phyloP scores from a whole-genome alignment of 2,888 invertebrate species.

The Marronus borbonicus region DNA sequence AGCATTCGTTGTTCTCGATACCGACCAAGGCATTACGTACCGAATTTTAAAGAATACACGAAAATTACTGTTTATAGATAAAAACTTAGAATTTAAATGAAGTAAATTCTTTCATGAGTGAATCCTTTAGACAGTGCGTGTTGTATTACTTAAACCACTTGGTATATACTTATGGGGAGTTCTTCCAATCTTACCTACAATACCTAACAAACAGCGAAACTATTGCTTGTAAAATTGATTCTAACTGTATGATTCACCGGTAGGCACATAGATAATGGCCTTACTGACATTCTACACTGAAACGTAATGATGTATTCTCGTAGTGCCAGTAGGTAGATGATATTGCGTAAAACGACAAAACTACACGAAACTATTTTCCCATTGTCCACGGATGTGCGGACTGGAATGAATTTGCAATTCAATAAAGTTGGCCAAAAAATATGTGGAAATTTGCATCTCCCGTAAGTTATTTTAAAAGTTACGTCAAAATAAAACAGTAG shows the following conservation, averaged over 20 bases:
- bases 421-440: slow-evolving; percentile 26
- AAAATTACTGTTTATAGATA: too few relatives aligned
- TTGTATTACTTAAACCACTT: too few relatives aligned
- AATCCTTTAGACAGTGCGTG: too few relatives aligned
- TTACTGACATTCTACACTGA: slow-evolving; percentile 24
- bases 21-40: too few relatives aligned
- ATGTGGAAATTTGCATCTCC: slow-evolving; percentile 15
- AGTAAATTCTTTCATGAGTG: too few relatives aligned
- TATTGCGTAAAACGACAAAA: slow-evolving; percentile 40
- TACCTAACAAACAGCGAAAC: neutral
- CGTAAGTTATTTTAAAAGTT: slow-evolving; percentile 17
- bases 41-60: too few relatives aligned
- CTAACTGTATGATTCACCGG: slow-evolving; percentile 43
- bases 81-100: too few relatives aligned
- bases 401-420: slow-evolving; percentile 46
- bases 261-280: slow-evolving; percentile 17
- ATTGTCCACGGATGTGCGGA: slow-evolving; percentile 38
- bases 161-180: too few relatives aligned
- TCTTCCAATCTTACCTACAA: too few relatives aligned
- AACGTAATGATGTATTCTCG: slow-evolving; percentile 13
- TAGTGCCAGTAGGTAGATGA: slow-evolving; percentile 28
- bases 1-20: too few relatives aligned
- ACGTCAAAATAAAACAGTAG: slow-evolving; percentile 17
- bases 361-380: slow-evolving; percentile 45
- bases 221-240: slow-evolving; percentile 11